A percentile compares a stretch with the other conserved stretches of the same genome.
phyloP scores from a whole-genome alignment of 1,140 invertebrate species.

The Drosophila azteca region DNA sequence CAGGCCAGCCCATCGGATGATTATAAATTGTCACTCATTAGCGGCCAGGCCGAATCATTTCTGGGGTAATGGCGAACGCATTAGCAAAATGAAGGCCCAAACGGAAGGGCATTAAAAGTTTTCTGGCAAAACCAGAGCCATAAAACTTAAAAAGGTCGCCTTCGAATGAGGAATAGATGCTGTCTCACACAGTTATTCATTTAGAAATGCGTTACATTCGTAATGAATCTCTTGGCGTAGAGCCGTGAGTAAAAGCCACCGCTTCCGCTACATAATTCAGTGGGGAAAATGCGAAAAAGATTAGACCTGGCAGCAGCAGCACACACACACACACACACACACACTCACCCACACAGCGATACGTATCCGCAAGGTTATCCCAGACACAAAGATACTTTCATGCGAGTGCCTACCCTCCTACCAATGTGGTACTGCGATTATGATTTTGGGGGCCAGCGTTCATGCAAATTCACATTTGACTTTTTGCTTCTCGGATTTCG shows the following conservation, averaged over 20 bases:
- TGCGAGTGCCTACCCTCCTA: not conserved
- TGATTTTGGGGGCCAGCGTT: slow-evolving; percentile 45
- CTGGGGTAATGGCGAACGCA: slow-evolving; percentile 36
- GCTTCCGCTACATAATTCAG: slow-evolving; percentile 79
- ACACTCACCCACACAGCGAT: not conserved
- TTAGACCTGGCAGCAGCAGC: slow-evolving; percentile 43
- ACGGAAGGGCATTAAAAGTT: slow-evolving; percentile 73
- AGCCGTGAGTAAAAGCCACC: slow-evolving; percentile 64
- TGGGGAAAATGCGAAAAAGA: slow-evolving; percentile 59
- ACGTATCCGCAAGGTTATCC: not conserved
- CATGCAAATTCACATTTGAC: slow-evolving; percentile 70
- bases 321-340: slow-evolving; percentile 4
- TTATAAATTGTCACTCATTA: slow-evolving; percentile 68
- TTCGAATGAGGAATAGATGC: slow-evolving; percentile 68
- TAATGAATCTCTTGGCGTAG: slow-evolving; percentile 63
- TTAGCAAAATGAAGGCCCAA: slow-evolving; percentile 68
- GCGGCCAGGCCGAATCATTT: slow-evolving; percentile 41
- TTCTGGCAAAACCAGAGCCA: slow-evolving; percentile 30
- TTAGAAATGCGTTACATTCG: slow-evolving; percentile 48
- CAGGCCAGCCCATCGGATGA: slow-evolving; percentile 4
- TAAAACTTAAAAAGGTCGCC: slow-evolving; percentile 69
- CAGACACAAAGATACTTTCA: slow-evolving; percentile 23
- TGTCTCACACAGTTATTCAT: slow-evolving; percentile 30
- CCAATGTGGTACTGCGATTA: slow-evolving; percentile 46
- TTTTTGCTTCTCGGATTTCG: slow-evolving; percentile 60